These are phyloP conservation scores for Pteropus alecto DNA, from an alignment of 2,113 vertebrate genomes.

Conservation along the genomic window DNA sequence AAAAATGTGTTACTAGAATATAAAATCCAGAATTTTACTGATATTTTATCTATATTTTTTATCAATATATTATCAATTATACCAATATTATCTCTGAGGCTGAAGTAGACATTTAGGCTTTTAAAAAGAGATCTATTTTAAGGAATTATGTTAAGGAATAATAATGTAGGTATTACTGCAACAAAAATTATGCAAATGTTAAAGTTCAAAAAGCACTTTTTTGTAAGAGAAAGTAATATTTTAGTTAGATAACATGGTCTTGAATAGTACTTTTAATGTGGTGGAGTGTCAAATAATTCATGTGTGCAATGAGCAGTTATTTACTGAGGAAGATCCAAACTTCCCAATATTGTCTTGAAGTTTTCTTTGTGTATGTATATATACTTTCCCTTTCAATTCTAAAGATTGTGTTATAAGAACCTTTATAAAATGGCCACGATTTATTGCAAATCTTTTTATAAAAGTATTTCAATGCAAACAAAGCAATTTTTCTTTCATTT, in stretches of 20 bases:
- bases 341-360: neutral
- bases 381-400: neutral
- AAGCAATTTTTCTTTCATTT: neutral
- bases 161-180: neutral
- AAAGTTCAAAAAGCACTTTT: neutral
- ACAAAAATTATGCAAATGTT: neutral
- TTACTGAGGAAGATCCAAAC: neutral
- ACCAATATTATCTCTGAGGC: neutral
- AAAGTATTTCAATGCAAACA: conserved; percentile 51
- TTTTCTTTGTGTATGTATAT: neutral
- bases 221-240: neutral
- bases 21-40: neutral
- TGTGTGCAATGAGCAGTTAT: neutral
- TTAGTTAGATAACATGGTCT: neutral
- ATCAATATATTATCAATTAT: neutral
- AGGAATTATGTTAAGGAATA: neutral
- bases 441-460: conserved; percentile 7
- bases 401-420: neutral
- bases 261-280: neutral
- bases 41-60: neutral
- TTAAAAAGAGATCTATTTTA: neutral
- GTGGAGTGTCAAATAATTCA: neutral
- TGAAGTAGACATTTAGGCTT: neutral
- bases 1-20: neutral
- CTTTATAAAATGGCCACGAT: neutral